Evolutionary conservation across 1,140 invertebrate species (phyloP), one percentile per base, ranked within the genome.

Genomic region (Druon quercuslanigerum): DNA sequence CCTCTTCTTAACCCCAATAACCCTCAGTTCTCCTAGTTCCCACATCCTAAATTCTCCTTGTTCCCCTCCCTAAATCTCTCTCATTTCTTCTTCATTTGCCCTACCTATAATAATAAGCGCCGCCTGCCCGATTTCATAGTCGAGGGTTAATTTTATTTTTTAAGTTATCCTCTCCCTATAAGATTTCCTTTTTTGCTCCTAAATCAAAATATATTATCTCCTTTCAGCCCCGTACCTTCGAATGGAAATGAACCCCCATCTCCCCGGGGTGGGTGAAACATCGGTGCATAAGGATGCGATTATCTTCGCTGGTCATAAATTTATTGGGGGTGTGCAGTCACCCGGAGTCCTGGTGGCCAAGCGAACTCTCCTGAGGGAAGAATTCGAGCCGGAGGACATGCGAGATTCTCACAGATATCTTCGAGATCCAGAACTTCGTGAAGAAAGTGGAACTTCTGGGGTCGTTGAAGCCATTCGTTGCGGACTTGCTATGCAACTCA

Each of bases 251-350:
- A 98, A 98, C 87, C 96, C 97, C 4, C 89, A 93, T 76, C 88
- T 95, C 71, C 91, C 93, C 4, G 93, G 93, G 46, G 94, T 95
- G 40, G 92, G 94, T 72, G 93, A 94, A 82, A 93, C 93, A 40
- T 92, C 95, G 72, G 95, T 95, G 7, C 94, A 95, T 87, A 98
- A 98, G 87, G 97, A 98, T 92, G 97, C 96, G 1, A 93, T 98
- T 60, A 98, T 97, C 87, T 97, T 98, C 86, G 97, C 97, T 40
- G 95, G 96, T 51, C 97, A 98, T 91, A 98, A 98, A 88, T 98
- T 98, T 89, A 93, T 97, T 54, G 97, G 97, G 1, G 97, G 97
- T 11, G 94, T 96, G 0, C 96, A 97, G 85, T 97, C 96, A 14
- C 96, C 97, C 8, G 95, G 94, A 91, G 91, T 93, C 52, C 87